Evolutionary conservation across 2,888 invertebrate species (phyloP), one percentile per base, ranked within the genome.

Genomic region (Lasiommata megera): DNA sequence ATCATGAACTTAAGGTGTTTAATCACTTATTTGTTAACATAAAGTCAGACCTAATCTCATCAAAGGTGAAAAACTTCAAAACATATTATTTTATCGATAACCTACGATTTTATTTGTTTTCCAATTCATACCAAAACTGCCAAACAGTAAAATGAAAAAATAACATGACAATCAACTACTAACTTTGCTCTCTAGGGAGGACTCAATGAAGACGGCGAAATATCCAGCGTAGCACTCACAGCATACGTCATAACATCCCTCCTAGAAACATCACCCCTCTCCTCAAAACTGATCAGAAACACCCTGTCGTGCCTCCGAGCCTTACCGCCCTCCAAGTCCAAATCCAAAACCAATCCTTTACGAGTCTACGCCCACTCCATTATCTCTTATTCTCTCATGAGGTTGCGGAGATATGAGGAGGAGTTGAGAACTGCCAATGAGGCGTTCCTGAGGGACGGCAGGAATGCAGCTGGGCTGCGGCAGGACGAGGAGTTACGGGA

Each of bases 231-330:
- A 0, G 93, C 93, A 0, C 81, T 95, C 43, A 94, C 95, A 0
- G 93, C 95, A 0, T 95, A 94, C 77, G 93, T 94, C 41, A 83
- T 95, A 17, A 92, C 93, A 0, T 92, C 95, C 16, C 85, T 95
- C 1, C 72, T 94, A 1, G 94, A 94, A 69, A 92, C 93, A 8
- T 80, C 92, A 8, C 74, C 88, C 1, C 78, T 92, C 0, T 83
- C 92, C 0, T 69, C 84, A 14, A 67, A 76, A 1, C 82, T 92
- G 0, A 76, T 93, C 40, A 85, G 86, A 1, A 93, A 93, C 74
- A 92, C 94, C 0, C 85, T 93, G 46, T 91, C 92, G 23, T 95
- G 95, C 62, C 82, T 93, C 43, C 84, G 92, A 34, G 93, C 91
- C 0, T 64, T 88, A 3, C 86, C 85, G 0, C 76, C 80, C 1